Percentiles rank a stretch among this genome's conserved stretches.
phyloP scores from a whole-genome alignment of 2,797 vertebrate species.

The Brotogeris chrysoptera region DNA sequence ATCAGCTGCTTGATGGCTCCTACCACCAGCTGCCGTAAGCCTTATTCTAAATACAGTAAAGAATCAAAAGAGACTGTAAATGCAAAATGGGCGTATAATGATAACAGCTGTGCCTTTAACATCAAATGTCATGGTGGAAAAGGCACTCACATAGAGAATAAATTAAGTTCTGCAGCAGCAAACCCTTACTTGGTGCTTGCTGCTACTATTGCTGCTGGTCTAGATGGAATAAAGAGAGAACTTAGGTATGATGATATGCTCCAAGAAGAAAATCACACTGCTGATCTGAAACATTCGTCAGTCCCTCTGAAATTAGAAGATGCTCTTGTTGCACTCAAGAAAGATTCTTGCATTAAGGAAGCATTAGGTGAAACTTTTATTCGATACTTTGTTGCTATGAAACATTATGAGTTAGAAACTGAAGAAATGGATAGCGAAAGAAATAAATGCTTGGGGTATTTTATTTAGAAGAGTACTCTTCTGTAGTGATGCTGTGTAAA shows the following conservation, averaged over 20 bases:
- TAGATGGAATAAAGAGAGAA: conserved; percentile 86
- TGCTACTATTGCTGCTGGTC: conserved; percentile 87
- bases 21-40: conserved; percentile 82
- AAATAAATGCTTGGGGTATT: conserved; percentile 93
- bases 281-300: conserved; percentile 66
- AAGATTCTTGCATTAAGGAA: conserved; percentile 82
- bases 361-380: conserved; percentile 89
- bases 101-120: conserved; percentile 90
- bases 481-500: conserved; percentile 12
- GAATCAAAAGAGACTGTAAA: conserved; percentile 81
- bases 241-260: conserved; percentile 68
- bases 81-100: conserved; percentile 86
- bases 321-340: conserved; percentile 82
- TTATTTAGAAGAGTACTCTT: conserved; percentile 79
- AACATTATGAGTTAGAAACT: conserved; percentile 91
- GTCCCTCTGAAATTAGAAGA: conserved; percentile 90
- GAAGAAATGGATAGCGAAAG: conserved; percentile 88
- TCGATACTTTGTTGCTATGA: conserved; percentile 92
- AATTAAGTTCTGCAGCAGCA: conserved; percentile 88
- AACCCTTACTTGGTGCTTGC: conserved; percentile 92
- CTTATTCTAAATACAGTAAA: conserved; percentile 80
- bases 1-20: conserved; percentile 92
- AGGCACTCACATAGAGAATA: conserved; percentile 88
- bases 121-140: conserved; percentile 86
- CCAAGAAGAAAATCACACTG: conserved; percentile 66